A percentile compares a stretch with the other conserved stretches of the same genome.
Conservation (phyloP, 2,888 invertebrate species). For the Hydriomena furcata region DNA sequence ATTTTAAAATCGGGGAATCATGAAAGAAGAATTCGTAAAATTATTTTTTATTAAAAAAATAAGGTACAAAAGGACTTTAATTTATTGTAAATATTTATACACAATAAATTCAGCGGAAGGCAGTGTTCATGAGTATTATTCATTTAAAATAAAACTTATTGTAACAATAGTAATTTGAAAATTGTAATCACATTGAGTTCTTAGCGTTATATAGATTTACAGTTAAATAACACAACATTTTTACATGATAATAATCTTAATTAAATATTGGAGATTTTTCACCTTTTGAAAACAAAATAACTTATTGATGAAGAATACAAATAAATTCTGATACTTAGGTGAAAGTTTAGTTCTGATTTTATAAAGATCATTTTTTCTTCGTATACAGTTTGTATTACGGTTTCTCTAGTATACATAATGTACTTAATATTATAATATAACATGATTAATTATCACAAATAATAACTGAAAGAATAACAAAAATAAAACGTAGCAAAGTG, state of each 20-base stretch:
- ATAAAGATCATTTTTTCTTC: no score
- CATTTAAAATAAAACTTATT: conserved; percentile 2
- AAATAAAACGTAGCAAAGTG: no score
- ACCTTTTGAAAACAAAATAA: no score
- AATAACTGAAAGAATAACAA: neutral
- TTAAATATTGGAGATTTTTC: no score
- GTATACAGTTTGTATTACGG: no score
- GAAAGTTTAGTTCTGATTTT: no score
- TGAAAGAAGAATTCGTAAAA: conserved; percentile 4
- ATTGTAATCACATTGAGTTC: conserved; percentile 16
- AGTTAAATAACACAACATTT: conserved; percentile 10
- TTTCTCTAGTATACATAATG: no score
- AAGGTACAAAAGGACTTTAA: conserved; percentile 71
- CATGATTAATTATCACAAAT: no score
- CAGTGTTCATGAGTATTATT: conserved; percentile 37
- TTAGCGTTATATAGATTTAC: conserved; percentile 10
- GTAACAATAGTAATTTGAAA: conserved; percentile 6
- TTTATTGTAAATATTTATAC: conserved; percentile 34
- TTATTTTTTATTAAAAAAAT: conserved; percentile 53
- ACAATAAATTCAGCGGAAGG: conserved; percentile 41
- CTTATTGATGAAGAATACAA: no score
- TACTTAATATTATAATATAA: no score
- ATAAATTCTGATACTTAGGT: no score
- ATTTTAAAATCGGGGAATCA: neutral
- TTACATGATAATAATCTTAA: no score